A percentile compares a stretch with the other conserved stretches of the same genome.
Conservation (phyloP, 2,888 invertebrate genomes). For the Drosophila macrothrix region DNA sequence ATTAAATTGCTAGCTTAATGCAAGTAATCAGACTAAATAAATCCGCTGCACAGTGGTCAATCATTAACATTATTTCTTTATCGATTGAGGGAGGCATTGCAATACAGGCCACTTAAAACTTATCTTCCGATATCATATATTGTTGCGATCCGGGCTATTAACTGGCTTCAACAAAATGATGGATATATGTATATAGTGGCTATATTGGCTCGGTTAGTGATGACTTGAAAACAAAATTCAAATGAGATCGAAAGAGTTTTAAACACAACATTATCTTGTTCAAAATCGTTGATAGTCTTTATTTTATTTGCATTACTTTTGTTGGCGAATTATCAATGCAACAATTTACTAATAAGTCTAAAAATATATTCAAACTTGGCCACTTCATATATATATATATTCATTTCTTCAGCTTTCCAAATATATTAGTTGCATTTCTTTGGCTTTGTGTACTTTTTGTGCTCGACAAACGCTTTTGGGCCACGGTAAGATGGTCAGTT, state of each 20-base stretch:
- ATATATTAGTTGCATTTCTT: not conserved
- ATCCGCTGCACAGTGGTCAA: conserved; percentile 16
- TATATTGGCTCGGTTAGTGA: not conserved
- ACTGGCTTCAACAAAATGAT: not conserved
- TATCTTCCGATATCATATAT: not conserved
- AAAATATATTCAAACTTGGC: not conserved
- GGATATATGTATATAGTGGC: no score
- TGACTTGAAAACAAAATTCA: not conserved
- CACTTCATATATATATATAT: not conserved
- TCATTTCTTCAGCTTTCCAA: not conserved
- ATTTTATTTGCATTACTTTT: not conserved
- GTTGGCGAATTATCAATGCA: not conserved
- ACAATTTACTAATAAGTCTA: not conserved
- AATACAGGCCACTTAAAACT: not conserved
- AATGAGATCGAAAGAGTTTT: not conserved
- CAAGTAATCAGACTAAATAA: conserved; percentile 3
- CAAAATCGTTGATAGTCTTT: not conserved
- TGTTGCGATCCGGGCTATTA: not conserved
- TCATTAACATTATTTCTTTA: not conserved
- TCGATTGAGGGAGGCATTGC: not conserved
- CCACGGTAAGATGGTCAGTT: conserved; percentile 15
- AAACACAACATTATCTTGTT: not conserved
- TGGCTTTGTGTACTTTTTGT: not conserved
- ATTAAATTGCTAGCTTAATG: conserved; percentile 10
- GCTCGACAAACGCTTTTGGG: not conserved